These are phyloP conservation scores for Anorthoa munda DNA, from an alignment of 2,888 invertebrate species.

Conservation along the genomic window DNA sequence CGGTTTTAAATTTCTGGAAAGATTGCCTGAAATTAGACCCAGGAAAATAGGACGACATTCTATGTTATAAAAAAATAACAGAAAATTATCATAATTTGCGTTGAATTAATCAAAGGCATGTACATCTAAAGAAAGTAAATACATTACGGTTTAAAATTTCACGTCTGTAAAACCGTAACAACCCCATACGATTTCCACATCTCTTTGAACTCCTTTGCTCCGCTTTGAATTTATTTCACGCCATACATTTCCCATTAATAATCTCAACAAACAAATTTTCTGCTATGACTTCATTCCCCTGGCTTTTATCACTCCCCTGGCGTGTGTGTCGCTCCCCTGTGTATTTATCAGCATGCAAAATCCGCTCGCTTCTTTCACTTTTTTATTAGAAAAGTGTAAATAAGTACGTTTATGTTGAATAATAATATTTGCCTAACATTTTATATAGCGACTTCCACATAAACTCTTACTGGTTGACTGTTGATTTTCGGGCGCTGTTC, in stretches of 20 bases:
- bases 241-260: conserved; percentile 38
- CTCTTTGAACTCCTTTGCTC: conserved; percentile 35
- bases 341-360: conserved; percentile 41
- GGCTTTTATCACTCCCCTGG: conserved; percentile 31
- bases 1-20: neutral
- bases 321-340: conserved; percentile 12
- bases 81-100: neutral
- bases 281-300: conserved; percentile 4
- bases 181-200: conserved; percentile 9
- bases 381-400: conserved; percentile 38
- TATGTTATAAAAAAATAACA: neutral
- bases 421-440: conserved; percentile 28
- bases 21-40: neutral
- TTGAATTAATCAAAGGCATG: conserved; percentile 22
- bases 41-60: neutral
- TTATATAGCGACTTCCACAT: conserved; percentile 11
- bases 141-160: conserved; percentile 19
- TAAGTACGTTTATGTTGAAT: conserved; percentile 8
- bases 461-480: neutral
- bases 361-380: conserved; percentile 3
- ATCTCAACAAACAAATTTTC: conserved; percentile 47
- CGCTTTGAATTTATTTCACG: conserved; percentile 34
- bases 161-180: neutral
- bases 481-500: conserved; percentile 23
- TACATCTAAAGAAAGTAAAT: neutral